These are phyloP conservation scores for Apodemia zela DNA, from an alignment of 2,888 invertebrate genomes.

Conservation along the genomic window DNA sequence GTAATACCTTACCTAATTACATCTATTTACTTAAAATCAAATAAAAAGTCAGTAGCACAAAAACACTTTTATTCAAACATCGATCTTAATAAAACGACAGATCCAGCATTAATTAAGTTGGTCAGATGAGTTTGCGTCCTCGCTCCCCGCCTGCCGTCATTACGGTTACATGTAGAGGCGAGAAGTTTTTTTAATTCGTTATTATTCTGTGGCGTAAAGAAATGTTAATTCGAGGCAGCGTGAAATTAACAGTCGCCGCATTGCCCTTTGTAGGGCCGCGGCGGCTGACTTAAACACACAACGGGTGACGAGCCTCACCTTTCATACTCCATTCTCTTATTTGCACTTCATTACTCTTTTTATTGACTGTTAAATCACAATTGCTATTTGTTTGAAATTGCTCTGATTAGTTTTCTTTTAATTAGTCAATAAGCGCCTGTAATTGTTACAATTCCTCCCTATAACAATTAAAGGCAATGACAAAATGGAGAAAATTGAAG, in stretches of 20 bases:
- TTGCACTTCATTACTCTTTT: constrained; percentile 73
- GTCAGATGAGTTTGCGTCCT: constrained; percentile 67
- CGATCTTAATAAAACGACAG: constrained; percentile 79
- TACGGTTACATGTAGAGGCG: constrained; percentile 69
- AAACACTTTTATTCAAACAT: constrained; percentile 24
- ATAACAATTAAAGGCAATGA: too few species aligned
- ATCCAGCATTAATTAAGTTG: constrained; percentile 77
- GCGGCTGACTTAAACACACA: constrained; percentile 72
- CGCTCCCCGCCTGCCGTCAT: constrained; percentile 60
- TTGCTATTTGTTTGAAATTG: not conserved
- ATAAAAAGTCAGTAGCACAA: constrained; percentile 5
- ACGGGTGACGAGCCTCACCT: constrained; percentile 74
- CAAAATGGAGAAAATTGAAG: too few species aligned
- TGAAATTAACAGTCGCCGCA: constrained; percentile 78
- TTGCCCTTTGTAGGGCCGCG: constrained; percentile 71
- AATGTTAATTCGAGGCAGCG: constrained; percentile 81
- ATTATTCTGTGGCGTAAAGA: constrained; percentile 81
- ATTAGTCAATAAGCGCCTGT: not conserved
- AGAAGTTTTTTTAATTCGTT: constrained; percentile 76
- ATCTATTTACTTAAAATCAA: not conserved
- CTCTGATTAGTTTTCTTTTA: constrained; percentile 10
- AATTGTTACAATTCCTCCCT: not conserved
- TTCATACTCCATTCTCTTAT: constrained; percentile 71
- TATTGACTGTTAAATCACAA: constrained; percentile 28
- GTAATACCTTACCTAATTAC: too few species aligned